A percentile compares a stretch with the other conserved stretches of the same genome.
Conservation (phyloP, 2,888 invertebrate species). For the Meteorus colon region DNA sequence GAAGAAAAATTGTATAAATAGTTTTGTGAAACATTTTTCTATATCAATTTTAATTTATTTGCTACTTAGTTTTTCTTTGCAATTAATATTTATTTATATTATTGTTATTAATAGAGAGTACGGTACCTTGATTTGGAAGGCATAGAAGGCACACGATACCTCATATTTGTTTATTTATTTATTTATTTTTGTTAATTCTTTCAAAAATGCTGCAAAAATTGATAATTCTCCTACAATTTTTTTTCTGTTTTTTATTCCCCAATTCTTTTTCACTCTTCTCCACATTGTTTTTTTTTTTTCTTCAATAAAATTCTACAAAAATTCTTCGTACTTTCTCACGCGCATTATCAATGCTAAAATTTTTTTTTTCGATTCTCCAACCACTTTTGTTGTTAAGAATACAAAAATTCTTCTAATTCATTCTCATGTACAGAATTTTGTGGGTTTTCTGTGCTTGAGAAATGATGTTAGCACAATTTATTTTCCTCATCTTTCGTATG, state of each 20-base stretch:
- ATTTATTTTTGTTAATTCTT: conserved; percentile 39
- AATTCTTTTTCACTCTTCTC: neutral
- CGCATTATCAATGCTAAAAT: conserved; percentile 25
- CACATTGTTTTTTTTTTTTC: neutral
- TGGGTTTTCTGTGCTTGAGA: neutral
- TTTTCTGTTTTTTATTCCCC: conserved; percentile 34
- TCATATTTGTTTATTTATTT: conserved; percentile 50
- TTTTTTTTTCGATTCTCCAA: conserved; percentile 17
- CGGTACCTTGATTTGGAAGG: conserved; percentile 56
- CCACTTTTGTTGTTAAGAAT: neutral
- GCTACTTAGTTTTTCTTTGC: neutral
- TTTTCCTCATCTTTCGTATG: neutral
- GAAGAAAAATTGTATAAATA: neutral
- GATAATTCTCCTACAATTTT: conserved; percentile 16
- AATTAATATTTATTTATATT: neutral
- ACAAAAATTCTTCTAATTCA: neutral
- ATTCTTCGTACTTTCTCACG: conserved; percentile 24
- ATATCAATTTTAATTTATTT: neutral
- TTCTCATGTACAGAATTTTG: neutral
- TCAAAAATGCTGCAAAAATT: conserved; percentile 30
- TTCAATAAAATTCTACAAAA: conserved; percentile 11
- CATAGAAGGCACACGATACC: conserved; percentile 67
- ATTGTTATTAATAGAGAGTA: conserved; percentile 3
- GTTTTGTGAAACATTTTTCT: neutral
- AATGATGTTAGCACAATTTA: neutral